Conservation (phyloP, 2,888 invertebrate genomes). For the Apomyelois bistriatella region DNA sequence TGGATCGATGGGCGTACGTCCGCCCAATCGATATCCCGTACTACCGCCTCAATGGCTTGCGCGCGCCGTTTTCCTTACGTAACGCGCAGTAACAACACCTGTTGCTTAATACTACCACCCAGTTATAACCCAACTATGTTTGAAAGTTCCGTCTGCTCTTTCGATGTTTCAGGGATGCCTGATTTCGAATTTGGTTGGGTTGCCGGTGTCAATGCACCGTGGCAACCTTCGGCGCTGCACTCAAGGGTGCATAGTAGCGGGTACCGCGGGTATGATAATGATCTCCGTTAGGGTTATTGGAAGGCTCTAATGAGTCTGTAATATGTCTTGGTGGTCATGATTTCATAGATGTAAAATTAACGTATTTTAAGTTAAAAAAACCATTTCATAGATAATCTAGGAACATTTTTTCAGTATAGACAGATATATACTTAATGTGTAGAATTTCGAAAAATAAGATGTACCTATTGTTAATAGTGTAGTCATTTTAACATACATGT, state of each 20-base stretch:
- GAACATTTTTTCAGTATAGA: too few relatives aligned
- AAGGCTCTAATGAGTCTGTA: conserved; percentile 32
- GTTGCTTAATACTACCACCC: conserved; percentile 71
- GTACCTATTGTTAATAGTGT: too few relatives aligned
- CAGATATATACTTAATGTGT: too few relatives aligned
- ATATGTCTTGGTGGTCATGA: neutral
- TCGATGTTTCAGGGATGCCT: conserved; percentile 20
- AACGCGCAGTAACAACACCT: conserved; percentile 70
- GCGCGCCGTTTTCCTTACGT: conserved; percentile 71
- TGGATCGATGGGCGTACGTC: conserved; percentile 63
- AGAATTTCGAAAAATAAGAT: too few relatives aligned
- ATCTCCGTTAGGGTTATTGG: conserved; percentile 66
- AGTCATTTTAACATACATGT: too few relatives aligned
- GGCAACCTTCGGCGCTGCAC: conserved; percentile 74
- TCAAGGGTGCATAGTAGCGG: conserved; percentile 75
- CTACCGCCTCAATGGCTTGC: conserved; percentile 70
- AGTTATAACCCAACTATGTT: conserved; percentile 54
- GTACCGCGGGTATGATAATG: conserved; percentile 60
- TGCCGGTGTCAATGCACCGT: conserved; percentile 68
- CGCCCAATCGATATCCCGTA: conserved; percentile 71
- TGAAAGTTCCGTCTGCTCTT: conserved; percentile 35
- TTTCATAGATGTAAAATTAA: neutral
- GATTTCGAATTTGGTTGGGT: conserved; percentile 47
- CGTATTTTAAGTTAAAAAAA: too few relatives aligned
- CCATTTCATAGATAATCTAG: too few relatives aligned